Base-by-base conservation (phyloP, 2,888 invertebrate genomes). In the Nomada ruficornis region DNA sequence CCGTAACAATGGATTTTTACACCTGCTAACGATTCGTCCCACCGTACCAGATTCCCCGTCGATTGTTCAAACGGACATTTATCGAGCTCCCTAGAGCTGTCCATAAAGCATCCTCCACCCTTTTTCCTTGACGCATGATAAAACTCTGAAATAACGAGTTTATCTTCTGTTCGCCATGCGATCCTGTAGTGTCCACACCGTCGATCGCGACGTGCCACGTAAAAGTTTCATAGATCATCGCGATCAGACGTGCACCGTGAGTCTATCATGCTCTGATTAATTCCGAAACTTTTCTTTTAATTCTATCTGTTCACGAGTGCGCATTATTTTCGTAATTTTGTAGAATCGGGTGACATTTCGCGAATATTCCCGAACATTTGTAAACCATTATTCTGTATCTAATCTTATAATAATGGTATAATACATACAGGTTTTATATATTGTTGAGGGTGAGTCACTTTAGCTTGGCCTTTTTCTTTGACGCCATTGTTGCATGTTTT, bases 141-240 rank as follows among this genome's bases (percentile, higher is more conserved):
- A 89, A 89, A 89, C 88, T 90, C 84, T 71, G 85, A 86, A 87
- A 89, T 91, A 92, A 91, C 89, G 89, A 91, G 90, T 90, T 89
- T 89, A 86, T 90, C 86, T 89, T 89, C 84, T 80, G 75, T 88
- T 78, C 82, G 74, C 76, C 77, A 89, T 90, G 88, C 84, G 80
- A 82, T 88, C 84, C 82, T 80, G 80, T 68, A 55, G 59, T 52
- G 89, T 77, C 72, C 81, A 77, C 60, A 86, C 59, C 79, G 77
- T 81, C 52, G 80, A 63, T 64, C 69, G 75, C 70, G 70, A 73
- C 69, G 52, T 64, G 59, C 64, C 59, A 7, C 63, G 62, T 29
- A 62, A 65, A 70, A 84, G 77, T 82, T 88, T 80, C 36, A 59
- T 36, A 52, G 63, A 65, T 55, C 65, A 52, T 18, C 23, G 52